Evolutionary conservation across 2,113 vertebrate species (phyloP), one percentile per base, ranked within the genome.

Genomic region (Periophthalmus modestus): DNA sequence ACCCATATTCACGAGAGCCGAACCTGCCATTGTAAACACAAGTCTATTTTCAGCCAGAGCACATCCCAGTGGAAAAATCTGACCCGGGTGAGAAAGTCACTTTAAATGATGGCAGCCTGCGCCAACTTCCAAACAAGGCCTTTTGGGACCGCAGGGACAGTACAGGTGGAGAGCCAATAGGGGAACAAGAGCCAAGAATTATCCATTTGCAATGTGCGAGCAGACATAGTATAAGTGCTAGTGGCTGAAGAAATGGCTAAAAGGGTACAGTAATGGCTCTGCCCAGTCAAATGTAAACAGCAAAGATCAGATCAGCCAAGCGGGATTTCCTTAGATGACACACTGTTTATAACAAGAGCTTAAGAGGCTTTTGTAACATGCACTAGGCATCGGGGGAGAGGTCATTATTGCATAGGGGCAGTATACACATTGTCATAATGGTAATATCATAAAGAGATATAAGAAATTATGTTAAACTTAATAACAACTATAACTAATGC

Each of bases 41-140:
- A 23, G 69, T 80, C 88, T 94, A 93, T 92, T 92, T 91, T 85
- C 83, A 91, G 85, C 75, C 57, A 18, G 65, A 66, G 74, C 67
- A 71, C 59, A 62, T 78, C 73, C 36, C 12, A 72, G 85, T 89
- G 92, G 92, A 92, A 92, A 90, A 90, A 77, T 75, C 74, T 87
- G 86, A 92, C 89, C 88, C 70, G 15, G 67, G 63, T 89, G 84
- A 81, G 75, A 39, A 74, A 75, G 63, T 78, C 72, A 58, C 69
- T 84, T 67, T 76, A 82, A 82, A 19, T 58, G 69, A 85, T 77
- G 85, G 72, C 68, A 85, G 73, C 73, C 62, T 69, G 83, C 1
- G 52, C 79, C 52, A 34, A 84, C 87, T 92, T 89, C 91, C 91
- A 92, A 92, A 94, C 84, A 92, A 90, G 92, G 92, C 13, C 78